These are phyloP conservation scores for Adoxophyes honmai DNA, from an alignment of 1,140 invertebrate species.

Conservation along the genomic window DNA sequence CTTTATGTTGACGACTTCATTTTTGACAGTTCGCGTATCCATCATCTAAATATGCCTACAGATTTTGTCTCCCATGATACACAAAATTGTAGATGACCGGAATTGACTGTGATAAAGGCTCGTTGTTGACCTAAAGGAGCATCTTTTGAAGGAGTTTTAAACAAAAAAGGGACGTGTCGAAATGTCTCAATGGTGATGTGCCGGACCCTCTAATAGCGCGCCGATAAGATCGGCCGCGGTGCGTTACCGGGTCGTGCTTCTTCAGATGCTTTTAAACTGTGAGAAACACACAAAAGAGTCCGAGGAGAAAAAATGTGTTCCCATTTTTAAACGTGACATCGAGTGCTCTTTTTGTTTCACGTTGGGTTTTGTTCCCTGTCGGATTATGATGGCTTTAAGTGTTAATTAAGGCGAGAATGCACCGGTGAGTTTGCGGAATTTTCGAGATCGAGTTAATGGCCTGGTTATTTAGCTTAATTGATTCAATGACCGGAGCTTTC, in stretches of 20 bases:
- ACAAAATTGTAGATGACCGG: slow-evolving; percentile 7
- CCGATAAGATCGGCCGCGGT: slow-evolving; percentile 64
- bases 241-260: slow-evolving; percentile 66
- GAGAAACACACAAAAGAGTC: slow-evolving; percentile 68
- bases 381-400: slow-evolving; percentile 58
- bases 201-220: slow-evolving; percentile 55
- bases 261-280: slow-evolving; percentile 62
- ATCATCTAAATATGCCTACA: too few species aligned
- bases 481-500: slow-evolving; percentile 3
- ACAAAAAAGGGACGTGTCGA: slow-evolving; percentile 59
- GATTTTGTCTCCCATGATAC: neutral
- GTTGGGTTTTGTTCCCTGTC: slow-evolving; percentile 42
- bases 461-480: slow-evolving; percentile 19
- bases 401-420: slow-evolving; percentile 64
- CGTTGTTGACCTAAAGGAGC: slow-evolving; percentile 53
- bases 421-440: slow-evolving; percentile 52
- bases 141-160: slow-evolving; percentile 42
- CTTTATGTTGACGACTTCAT: slow-evolving; percentile 36
- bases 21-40: slow-evolving; percentile 12
- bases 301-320: slow-evolving; percentile 60
- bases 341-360: slow-evolving; percentile 54
- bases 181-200: slow-evolving; percentile 56
- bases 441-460: slow-evolving; percentile 27
- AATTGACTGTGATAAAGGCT: slow-evolving; percentile 22
- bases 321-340: slow-evolving; percentile 61